Conservation (phyloP, 1,140 invertebrate genomes). For the Drosophila sp. region DNA sequence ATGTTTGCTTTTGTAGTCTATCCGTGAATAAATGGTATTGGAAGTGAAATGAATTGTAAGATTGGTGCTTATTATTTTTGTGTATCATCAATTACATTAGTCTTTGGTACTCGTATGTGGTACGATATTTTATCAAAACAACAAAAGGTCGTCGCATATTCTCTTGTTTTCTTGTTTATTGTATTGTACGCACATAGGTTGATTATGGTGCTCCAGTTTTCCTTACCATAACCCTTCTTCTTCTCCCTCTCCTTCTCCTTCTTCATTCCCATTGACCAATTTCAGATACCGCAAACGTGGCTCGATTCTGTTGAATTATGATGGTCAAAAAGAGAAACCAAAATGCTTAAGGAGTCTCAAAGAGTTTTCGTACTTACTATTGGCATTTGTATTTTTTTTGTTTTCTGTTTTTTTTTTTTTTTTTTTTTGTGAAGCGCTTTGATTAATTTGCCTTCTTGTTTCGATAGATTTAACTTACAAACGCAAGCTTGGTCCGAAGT, state of each 20-base stretch:
- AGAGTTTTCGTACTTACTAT: constrained; percentile 28
- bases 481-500: constrained; percentile 36
- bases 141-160: constrained; percentile 27
- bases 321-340: constrained; percentile 27
- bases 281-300: constrained; percentile 13
- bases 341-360: constrained; percentile 25
- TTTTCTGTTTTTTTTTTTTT: constrained; percentile 41
- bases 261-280: background rate
- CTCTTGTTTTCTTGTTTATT: background rate
- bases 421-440: constrained; percentile 49
- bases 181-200: background rate
- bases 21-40: background rate
- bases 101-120: constrained; percentile 57
- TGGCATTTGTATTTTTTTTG: constrained; percentile 9
- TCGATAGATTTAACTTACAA: constrained; percentile 57
- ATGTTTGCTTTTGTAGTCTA: constrained; percentile 14
- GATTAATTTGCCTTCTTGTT: constrained; percentile 65
- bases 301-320: constrained; percentile 57
- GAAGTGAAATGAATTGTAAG: background rate
- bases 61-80: constrained; percentile 12
- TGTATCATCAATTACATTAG: constrained; percentile 65
- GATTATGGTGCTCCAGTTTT: constrained; percentile 56
- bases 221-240: constrained; percentile 3
- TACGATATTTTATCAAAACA: constrained; percentile 63
- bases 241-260: too few relatives aligned